phyloP scores from a whole-genome alignment of 2,888 invertebrate species.

The Holacanthella duospinosa region DNA sequence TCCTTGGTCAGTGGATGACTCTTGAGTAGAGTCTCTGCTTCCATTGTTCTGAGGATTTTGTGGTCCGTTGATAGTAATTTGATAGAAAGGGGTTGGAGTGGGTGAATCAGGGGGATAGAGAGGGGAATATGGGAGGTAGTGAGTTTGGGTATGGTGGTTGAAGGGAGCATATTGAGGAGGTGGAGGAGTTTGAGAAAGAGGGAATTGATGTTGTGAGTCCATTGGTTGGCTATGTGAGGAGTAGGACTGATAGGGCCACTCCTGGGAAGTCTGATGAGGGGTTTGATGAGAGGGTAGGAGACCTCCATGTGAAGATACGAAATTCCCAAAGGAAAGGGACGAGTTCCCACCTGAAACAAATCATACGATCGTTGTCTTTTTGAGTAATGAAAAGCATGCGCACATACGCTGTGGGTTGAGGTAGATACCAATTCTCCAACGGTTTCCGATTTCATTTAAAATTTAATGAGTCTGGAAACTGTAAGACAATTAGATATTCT shows the following conservation, averaged over 20 bases:
- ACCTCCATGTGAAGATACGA: slow-evolving; percentile 24
- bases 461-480: no score
- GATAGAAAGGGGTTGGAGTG: neutral
- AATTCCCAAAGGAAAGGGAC: slow-evolving; percentile 30
- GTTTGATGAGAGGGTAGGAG: slow-evolving; percentile 27
- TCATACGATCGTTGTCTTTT: neutral
- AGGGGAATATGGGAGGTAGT: slow-evolving; percentile 11
- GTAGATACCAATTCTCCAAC: no score
- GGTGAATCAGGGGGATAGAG: neutral
- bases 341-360: slow-evolving; percentile 28
- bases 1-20: neutral
- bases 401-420: no score
- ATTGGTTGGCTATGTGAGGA: slow-evolving; percentile 11
- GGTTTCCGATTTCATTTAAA: no score
- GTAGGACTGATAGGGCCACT: slow-evolving; percentile 35
- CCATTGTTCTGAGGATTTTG: neutral
- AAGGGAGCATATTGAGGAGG: slow-evolving; percentile 23
- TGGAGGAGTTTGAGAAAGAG: slow-evolving; percentile 3
- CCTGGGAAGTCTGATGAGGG: neutral
- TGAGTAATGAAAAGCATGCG: neutral
- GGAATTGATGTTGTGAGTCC: neutral
- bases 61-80: neutral
- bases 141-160: slow-evolving; percentile 31
- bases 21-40: neutral
- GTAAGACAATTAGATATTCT: no score